These are phyloP conservation scores for Apeltes quadracus DNA, from an alignment of 2,113 vertebrate species.

Conservation along the genomic window DNA sequence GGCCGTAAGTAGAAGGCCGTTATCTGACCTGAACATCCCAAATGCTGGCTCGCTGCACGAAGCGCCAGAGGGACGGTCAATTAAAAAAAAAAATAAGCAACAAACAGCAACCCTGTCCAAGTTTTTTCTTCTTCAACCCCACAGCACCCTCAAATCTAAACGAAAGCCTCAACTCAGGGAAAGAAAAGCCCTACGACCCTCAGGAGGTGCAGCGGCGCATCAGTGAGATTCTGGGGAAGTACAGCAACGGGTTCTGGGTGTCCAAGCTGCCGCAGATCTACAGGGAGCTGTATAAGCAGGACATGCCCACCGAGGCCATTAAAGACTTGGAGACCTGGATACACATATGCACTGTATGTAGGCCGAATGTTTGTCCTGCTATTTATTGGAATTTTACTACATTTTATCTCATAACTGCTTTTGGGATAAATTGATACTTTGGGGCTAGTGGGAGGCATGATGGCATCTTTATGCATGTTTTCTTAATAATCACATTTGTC, in stretches of 20 bases:
- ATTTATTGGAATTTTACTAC: neutral
- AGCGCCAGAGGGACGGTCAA: neutral
- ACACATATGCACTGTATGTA: conserved; percentile 87
- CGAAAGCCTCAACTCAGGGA: conserved; percentile 60
- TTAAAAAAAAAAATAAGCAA: neutral
- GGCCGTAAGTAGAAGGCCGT: conserved; percentile 65
- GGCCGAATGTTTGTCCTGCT: neutral
- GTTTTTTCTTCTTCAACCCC: conserved; percentile 14
- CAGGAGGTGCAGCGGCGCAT: conserved; percentile 85
- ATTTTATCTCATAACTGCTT: neutral
- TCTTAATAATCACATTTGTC: neutral
- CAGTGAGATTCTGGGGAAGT: conserved; percentile 85
- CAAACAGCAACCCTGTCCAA: neutral
- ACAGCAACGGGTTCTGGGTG: conserved; percentile 89
- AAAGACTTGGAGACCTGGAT: conserved; percentile 88
- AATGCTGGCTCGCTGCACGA: neutral
- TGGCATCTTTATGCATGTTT: neutral
- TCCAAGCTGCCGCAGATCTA: conserved; percentile 90
- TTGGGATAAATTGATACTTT: neutral
- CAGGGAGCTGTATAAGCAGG: conserved; percentile 88
- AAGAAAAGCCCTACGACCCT: conserved; percentile 70
- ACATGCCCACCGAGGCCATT: conserved; percentile 83
- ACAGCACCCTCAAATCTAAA: conserved; percentile 68
- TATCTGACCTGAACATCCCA: neutral
- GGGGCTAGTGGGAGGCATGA: neutral